A percentile compares a stretch with the other conserved stretches of the same genome.
Evolutionary conservation across 1,140 invertebrate genomes (phyloP).

Genomic region (Melipona quadrifasciata): DNA sequence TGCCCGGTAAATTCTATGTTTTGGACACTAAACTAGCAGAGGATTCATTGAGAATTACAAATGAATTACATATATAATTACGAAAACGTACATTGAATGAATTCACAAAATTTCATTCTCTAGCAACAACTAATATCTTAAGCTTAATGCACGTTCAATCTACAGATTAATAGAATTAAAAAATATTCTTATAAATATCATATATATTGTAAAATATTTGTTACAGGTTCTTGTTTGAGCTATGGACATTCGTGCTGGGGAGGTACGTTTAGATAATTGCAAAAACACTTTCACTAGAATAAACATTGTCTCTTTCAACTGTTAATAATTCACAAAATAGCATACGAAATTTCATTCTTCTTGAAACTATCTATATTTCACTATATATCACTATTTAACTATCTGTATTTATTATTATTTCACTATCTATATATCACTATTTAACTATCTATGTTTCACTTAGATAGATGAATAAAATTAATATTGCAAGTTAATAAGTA

Average conservation of each 20-base stretch:
- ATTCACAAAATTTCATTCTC: too few species aligned
- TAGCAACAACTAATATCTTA: too few species aligned
- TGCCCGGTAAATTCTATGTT: too few species aligned
- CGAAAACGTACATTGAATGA: too few species aligned
- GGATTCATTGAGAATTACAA: too few species aligned
- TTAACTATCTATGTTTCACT: neutral
- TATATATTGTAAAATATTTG: constrained; percentile 42
- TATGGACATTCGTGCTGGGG: constrained; percentile 85
- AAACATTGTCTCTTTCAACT: neutral
- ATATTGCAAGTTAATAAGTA: neutral
- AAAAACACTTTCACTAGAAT: neutral
- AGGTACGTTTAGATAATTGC: constrained; percentile 77
- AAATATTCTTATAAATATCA: neutral
- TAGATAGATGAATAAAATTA: neutral
- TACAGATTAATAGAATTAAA: neutral
- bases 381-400: neutral
- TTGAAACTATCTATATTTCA: neutral
- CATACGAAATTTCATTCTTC: neutral
- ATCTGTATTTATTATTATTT: too few species aligned
- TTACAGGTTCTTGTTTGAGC: constrained; percentile 84
- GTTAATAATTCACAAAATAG: neutral
- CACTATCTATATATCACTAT: neutral
- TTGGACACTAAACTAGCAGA: too few species aligned
- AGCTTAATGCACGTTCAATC: neutral
- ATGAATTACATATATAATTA: too few species aligned